Conservation (phyloP, 2,888 invertebrate species). For the Alloscopus bannaensis region DNA sequence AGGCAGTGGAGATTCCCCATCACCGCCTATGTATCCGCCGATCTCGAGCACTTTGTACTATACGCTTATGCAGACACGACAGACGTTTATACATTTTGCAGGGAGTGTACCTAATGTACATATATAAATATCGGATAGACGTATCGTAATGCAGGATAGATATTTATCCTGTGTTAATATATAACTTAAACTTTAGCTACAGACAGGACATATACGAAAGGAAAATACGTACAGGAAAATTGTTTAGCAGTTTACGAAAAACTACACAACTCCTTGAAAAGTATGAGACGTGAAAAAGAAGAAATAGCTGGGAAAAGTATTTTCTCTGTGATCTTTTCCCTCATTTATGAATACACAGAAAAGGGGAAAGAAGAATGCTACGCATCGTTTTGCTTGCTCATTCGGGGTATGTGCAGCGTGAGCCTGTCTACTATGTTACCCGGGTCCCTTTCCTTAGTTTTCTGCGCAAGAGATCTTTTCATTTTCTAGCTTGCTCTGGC, state of each 20-base stretch:
- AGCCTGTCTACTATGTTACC: too few species aligned
- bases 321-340: conserved; percentile 35
- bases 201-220: conserved; percentile 9
- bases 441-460: conserved; percentile 32
- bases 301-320: conserved; percentile 36
- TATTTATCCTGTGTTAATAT: conserved; percentile 11
- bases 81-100: not conserved
- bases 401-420: conserved; percentile 17
- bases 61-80: not conserved
- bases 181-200: not conserved
- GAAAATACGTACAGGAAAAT: conserved; percentile 29
- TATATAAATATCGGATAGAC: too few species aligned
- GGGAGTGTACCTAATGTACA: not conserved
- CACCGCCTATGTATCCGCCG: conserved; percentile 27
- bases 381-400: conserved; percentile 9
- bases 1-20: conserved; percentile 54
- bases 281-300: conserved; percentile 6
- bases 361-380: conserved; percentile 10
- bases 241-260: conserved; percentile 18
- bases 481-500: conserved; percentile 34
- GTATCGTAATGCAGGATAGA: too few species aligned
- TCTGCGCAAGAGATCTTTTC: conserved; percentile 56
- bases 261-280: conserved; percentile 3
- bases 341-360: conserved; percentile 23
- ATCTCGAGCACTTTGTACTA: conserved; percentile 16